phyloP scores from a whole-genome alignment of 2,113 vertebrate species.

The Brachyhypopomus occidentalis region DNA sequence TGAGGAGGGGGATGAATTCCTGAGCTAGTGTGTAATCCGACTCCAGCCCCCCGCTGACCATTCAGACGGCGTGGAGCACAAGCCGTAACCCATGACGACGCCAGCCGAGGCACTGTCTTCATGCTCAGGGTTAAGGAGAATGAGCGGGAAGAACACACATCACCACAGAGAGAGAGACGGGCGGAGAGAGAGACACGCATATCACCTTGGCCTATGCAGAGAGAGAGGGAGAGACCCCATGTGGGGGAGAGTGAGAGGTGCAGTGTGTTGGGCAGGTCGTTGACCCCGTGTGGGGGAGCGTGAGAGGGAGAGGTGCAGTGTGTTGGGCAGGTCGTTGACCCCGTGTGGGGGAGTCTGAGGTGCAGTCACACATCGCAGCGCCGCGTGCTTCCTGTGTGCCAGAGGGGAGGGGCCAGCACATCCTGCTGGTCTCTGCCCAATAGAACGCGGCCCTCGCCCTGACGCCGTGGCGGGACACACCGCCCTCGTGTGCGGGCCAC shows the following conservation, averaged over 20 bases:
- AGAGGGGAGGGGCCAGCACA: not conserved
- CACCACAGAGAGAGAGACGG: not conserved
- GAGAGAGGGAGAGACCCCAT: slow-evolving; percentile 47
- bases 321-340: no score
- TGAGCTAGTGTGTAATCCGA: slow-evolving; percentile 71
- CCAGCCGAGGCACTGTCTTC: slow-evolving; percentile 20
- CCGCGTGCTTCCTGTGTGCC: slow-evolving; percentile 10
- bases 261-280: not conserved
- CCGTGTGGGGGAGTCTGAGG: not conserved
- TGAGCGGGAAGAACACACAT: slow-evolving; percentile 12
- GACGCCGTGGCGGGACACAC: no score
- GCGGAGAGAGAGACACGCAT: not conserved
- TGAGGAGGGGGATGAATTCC: slow-evolving; percentile 60
- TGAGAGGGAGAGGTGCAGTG: no score
- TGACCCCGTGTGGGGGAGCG: no score
- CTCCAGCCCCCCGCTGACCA: slow-evolving; percentile 58
- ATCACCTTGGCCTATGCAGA: not conserved
- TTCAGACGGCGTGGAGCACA: slow-evolving; percentile 60
- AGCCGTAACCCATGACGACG: slow-evolving; percentile 56
- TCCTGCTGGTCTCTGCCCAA: not conserved
- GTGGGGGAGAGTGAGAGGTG: slow-evolving; percentile 62
- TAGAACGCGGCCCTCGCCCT: no score
- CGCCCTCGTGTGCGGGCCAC: no score
- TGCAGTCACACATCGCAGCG: slow-evolving; percentile 2
- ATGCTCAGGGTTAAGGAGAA: not conserved